Evolutionary conservation across 2,797 vertebrate species (phyloP), one percentile per base, ranked within the genome.

Genomic region (Phaenicophaeus curvirostris): DNA sequence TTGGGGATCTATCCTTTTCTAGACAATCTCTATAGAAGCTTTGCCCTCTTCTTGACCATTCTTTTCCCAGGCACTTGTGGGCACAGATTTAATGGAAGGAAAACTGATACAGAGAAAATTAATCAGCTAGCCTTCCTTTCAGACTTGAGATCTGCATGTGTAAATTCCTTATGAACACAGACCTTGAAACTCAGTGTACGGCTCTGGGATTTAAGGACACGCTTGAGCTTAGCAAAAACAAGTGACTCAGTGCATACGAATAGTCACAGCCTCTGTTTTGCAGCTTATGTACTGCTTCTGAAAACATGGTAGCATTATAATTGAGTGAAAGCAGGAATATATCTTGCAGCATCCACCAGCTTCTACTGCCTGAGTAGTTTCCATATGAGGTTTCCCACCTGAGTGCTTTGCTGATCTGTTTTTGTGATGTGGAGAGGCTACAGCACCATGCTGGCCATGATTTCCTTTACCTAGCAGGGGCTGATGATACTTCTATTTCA

Each of bases 221-320:
- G 72, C 78, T 90, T 84, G 51, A 84, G 73, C 19, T 76, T 39
- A 46, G 25, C 42, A 87, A 85, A 93, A 88, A 66, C 28, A 85
- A 93, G 74, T 1, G 0, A 92, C 13, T 82, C 41, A 16, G 44
- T 89, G 72, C 61, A 57, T 65, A 50, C 59, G 57, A 93, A 94
- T 71, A 96, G 87, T 39, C 79, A 61, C 1, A 2, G 66, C 30
- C 39, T 48, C 2, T 44, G 74, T 72, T 89, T 82, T 84, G 66
- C 73, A 71, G 53, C 51, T 94, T 88, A 74, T 7, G 3, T 42
- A 85, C 83, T 9, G 4, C 80, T 88, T 95, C 71, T 76, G 77
- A 63, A 96, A 94, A 94, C 85, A 92, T 53, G 9, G 39, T 59
- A 67, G 66, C 78, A 48, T 94, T 91, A 79, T 91, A 88, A 87